Evolutionary conservation across 2,113 vertebrate genomes (phyloP), one percentile per base, ranked within the genome.

Genomic region (Petrocephalus zakoni): DNA sequence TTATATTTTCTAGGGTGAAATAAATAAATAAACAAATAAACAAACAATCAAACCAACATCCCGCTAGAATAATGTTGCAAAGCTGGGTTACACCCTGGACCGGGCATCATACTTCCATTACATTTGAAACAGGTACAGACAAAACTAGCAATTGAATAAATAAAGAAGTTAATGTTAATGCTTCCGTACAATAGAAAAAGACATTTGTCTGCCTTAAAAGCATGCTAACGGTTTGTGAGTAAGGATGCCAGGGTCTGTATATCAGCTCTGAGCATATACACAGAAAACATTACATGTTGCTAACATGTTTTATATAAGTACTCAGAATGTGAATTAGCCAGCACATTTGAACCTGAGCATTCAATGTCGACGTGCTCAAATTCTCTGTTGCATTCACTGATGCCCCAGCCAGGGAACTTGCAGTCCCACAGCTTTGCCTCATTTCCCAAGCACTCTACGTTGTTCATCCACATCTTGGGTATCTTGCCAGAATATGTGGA

Each of bases 391-490:
- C 87, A 91, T 0, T 22, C 0, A 17, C 0, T 19, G 7, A 8
- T 0, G 0, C 0, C 9, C 85, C 81, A 92, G 4, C 91, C 92
- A 0, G 92, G 90, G n/a, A 13, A 0, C 0, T 0, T 0, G 81
- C 94, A 94, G 0, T 91, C 0, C 92, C 82, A 92, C 87, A 94
- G 90, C 0, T 83, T 0, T 0, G 0, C 0, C 17, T 93, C 90
- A 0, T 0, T 0, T 2, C 92, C 92, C 0, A 0, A 0, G 85
- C 94, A 94, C 0, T 2, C 0, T 0, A 94, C 0, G 0, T 93
- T 89, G 13, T 92, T 90, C 72, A 94, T 88, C 93, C 91, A 92
- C 2, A 1, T 0, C 0, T n/a, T n/a, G n/a, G n/a, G n/a, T n/a
- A n/a, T n/a, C n/a, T n/a, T n/a, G n/a, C n/a, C n/a, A n/a, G n/a